Conservation (phyloP, 1,140 invertebrate species). For the Drosophila suzukii region DNA sequence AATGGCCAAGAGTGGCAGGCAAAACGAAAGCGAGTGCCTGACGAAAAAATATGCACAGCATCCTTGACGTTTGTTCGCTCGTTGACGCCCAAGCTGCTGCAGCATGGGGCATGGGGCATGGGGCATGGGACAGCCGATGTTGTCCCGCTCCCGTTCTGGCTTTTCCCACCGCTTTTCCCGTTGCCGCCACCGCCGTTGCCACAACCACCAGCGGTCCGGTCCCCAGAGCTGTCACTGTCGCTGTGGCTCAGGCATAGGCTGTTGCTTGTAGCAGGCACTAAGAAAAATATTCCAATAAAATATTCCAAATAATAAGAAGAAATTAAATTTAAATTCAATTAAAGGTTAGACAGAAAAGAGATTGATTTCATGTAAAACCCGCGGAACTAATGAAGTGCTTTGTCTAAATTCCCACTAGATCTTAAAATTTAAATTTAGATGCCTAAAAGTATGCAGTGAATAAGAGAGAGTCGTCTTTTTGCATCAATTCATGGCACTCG, state of each 20-base stretch:
- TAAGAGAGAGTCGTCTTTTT: no score
- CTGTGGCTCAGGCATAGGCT: conserved; percentile 39
- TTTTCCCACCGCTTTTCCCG: not conserved
- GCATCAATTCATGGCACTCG: no score
- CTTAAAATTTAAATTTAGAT: no score
- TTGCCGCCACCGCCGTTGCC: conserved; percentile 13
- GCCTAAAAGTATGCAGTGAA: no score
- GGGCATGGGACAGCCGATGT: conserved; percentile 13
- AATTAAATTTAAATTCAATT: not conserved
- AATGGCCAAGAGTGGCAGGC: conserved; percentile 41
- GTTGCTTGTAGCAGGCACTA: conserved; percentile 36
- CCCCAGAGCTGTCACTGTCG: conserved; percentile 44
- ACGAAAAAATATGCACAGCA: conserved; percentile 69
- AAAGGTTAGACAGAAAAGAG: no score
- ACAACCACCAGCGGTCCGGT: conserved; percentile 41
- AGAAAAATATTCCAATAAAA: conserved; percentile 2
- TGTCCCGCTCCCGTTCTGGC: conserved; percentile 4
- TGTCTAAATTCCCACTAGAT: no score
- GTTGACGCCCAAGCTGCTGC: conserved; percentile 70
- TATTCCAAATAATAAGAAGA: not conserved
- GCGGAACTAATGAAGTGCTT: no score
- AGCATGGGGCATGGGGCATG: conserved; percentile 16
- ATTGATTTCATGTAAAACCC: no score
- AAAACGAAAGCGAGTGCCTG: conserved; percentile 52
- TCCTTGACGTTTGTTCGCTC: conserved; percentile 81